A percentile compares a stretch with the other conserved stretches of the same genome.
These are phyloP conservation scores for Toxotes chatareus DNA, from an alignment of 2,113 vertebrate species.

Conservation along the genomic window DNA sequence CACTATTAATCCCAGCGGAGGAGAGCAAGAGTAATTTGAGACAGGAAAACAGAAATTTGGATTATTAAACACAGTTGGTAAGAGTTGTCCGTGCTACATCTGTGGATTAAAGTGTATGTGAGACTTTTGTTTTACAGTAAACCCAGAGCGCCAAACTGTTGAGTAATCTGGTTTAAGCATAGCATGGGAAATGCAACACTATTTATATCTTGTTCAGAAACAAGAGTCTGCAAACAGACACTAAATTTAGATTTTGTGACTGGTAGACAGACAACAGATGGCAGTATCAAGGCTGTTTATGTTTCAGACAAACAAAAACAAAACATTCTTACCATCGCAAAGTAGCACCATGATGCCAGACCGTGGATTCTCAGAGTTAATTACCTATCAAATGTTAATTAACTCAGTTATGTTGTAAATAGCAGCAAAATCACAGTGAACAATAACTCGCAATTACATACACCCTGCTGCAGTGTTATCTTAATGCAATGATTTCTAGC, in stretches of 20 bases:
- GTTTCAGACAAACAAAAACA: background rate
- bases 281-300: constrained; percentile 17
- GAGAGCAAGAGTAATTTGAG: constrained; percentile 6
- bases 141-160: background rate
- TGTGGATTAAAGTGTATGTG: background rate
- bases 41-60: constrained; percentile 16
- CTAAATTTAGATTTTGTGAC: constrained; percentile 15
- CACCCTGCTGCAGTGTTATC: background rate
- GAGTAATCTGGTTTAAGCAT: background rate
- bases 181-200: constrained; percentile 13
- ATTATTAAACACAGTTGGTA: background rate
- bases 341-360: background rate
- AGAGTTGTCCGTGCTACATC: constrained; percentile 19
- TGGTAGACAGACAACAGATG: constrained; percentile 27
- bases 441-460: background rate
- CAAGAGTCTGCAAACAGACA: constrained; percentile 8
- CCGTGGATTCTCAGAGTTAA: constrained; percentile 6
- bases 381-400: background rate
- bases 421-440: constrained; percentile 3
- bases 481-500: background rate
- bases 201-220: background rate
- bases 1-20: constrained; percentile 15
- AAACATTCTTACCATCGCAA: background rate
- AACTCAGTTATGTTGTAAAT: constrained; percentile 26
- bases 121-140: constrained; percentile 11